Evolutionary conservation across 2,888 invertebrate species (phyloP), one percentile per base, ranked within the genome.

Genomic region (Drosophila longiperda): DNA sequence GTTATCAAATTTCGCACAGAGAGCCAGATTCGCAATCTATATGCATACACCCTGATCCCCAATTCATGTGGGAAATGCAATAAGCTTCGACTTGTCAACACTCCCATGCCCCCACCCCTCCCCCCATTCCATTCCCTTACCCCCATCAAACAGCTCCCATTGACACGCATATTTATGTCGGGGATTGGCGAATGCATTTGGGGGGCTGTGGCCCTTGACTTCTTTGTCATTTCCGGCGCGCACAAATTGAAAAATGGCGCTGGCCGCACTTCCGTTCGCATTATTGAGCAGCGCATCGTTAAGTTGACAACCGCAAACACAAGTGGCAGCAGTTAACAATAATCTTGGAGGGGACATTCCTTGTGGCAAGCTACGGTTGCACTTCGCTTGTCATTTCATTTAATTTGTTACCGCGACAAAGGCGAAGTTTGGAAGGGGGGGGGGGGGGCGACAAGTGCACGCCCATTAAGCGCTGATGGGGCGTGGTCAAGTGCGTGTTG

Each of bases 231-330:
- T 90, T 84, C 83, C 90, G 90, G 85, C 66, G 81, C 69, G 78
- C 68, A 78, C 65, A 83, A 80, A 83, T 89, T 90, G 85, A 88
- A 89, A 90, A 89, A 90, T 90, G 78, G 76, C 83, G 74, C 61
- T 76, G 67, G 83, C 74, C 89, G 78, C 81, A 89, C 81, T 78
- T 86, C 85, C 84, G 86, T 55, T 83, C 72, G 53, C 66, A 71
- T 78, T 90, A 88, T 80, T 88, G 87, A 88, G 74, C 63, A 67
- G 70, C 65, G 59, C 55, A 65, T 90, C 83, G 87, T 86, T 90
- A 90, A 80, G 75, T 80, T 77, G 73, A 75, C 29, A 67, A 52
- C 81, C 32, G n/a, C 64, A 75, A 59, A 26, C 59, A 23, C 70
- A 61, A 64, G 33, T 65, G 32, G 50, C 59, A 57, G 57, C 58